phyloP scores from a whole-genome alignment of 2,113 vertebrate species.

The Triplophysa dalaica region DNA sequence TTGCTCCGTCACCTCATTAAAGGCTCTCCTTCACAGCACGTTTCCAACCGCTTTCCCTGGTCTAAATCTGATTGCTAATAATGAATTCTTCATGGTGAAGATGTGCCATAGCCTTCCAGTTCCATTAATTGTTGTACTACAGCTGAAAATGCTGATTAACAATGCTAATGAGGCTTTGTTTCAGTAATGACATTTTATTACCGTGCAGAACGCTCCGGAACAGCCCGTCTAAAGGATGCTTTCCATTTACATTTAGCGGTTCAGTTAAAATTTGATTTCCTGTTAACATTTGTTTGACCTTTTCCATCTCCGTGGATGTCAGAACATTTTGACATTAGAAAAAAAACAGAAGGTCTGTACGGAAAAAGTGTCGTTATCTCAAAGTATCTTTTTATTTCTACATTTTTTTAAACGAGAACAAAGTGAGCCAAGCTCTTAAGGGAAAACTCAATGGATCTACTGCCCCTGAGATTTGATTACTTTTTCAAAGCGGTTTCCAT shows the following conservation, averaged over 20 bases:
- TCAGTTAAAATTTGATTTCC: constrained; percentile 49
- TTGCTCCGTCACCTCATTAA: constrained; percentile 28
- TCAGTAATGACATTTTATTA: constrained; percentile 64
- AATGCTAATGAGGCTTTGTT: constrained; percentile 65
- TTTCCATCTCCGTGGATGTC: constrained; percentile 50
- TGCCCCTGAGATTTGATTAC: constrained; percentile 36
- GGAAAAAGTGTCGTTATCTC: neutral
- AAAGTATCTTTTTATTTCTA: constrained; percentile 17
- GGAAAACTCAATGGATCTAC: constrained; percentile 2
- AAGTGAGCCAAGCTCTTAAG: constrained; percentile 18
- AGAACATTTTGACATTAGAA: constrained; percentile 41
- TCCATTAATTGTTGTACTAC: constrained; percentile 66
- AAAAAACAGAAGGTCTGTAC: constrained; percentile 37
- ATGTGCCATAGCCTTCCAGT: constrained; percentile 62
- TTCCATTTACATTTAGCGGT: constrained; percentile 32
- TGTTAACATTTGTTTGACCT: constrained; percentile 65
- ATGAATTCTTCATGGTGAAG: constrained; percentile 64
- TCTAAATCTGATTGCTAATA: constrained; percentile 67
- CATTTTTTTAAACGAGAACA: neutral
- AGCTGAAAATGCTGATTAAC: constrained; percentile 66
- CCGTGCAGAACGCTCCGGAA: constrained; percentile 46
- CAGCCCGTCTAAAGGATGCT: constrained; percentile 39
- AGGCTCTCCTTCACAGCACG: constrained; percentile 36
- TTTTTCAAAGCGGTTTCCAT: constrained; percentile 33
- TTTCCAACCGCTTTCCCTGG: constrained; percentile 40